Evolutionary conservation across 2,797 vertebrate genomes (phyloP).

Genomic region (Babyrousa celebensis): DNA sequence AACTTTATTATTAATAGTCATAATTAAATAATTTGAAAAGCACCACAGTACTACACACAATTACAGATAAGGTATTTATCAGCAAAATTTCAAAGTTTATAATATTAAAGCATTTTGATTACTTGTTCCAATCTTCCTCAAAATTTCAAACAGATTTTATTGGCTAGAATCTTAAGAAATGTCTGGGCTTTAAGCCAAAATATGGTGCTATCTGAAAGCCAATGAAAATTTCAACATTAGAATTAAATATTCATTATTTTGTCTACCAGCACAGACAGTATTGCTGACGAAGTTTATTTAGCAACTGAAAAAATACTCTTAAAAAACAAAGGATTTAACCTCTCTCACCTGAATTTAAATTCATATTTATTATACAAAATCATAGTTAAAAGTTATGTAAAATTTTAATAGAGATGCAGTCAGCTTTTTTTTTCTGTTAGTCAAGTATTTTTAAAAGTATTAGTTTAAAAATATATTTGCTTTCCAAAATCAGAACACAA

Average conservation of each 20-base stretch:
- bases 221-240: slow-evolving; percentile 56
- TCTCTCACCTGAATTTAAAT: slow-evolving; percentile 32
- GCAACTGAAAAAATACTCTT: background rate
- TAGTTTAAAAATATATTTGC: slow-evolving; percentile 29
- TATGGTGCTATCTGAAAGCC: slow-evolving; percentile 42
- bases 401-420: slow-evolving; percentile 34
- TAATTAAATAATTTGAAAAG: slow-evolving; percentile 45
- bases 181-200: slow-evolving; percentile 56
- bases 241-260: slow-evolving; percentile 78
- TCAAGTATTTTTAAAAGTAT: slow-evolving; percentile 19
- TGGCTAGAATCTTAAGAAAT: slow-evolving; percentile 40
- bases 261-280: slow-evolving; percentile 4
- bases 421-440: background rate
- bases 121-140: background rate
- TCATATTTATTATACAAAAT: slow-evolving; percentile 44
- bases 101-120: slow-evolving; percentile 37
- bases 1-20: background rate
- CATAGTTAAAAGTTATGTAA: background rate
- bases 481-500: slow-evolving; percentile 32
- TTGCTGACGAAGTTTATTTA: slow-evolving; percentile 65
- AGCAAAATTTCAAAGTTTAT: background rate
- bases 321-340: background rate
- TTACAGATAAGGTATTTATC: slow-evolving; percentile 2
- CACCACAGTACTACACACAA: background rate
- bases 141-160: slow-evolving; percentile 59